Conservation (phyloP, 2,797 vertebrate species). For the Ctenopoma multispine region DNA sequence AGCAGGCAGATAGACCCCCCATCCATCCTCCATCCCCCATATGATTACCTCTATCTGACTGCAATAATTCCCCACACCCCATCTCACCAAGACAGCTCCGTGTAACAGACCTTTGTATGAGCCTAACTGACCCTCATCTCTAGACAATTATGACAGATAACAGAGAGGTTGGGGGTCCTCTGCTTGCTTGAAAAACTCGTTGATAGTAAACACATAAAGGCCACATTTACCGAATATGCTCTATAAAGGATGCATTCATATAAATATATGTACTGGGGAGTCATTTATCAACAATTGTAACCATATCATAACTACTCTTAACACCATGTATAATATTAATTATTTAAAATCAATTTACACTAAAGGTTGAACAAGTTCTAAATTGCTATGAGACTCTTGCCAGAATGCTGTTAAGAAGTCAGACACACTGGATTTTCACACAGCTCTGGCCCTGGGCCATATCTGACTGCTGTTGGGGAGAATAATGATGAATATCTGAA, state of each 20-base stretch:
- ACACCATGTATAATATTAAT: conserved; percentile 38
- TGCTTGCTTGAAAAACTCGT: conserved; percentile 36
- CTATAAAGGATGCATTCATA: conserved; percentile 29
- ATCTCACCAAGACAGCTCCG: conserved; percentile 38
- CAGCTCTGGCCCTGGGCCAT: conserved; percentile 65
- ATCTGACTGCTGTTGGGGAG: conserved; percentile 72
- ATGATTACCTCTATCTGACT: conserved; percentile 62
- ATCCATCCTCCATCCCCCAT: conserved; percentile 19
- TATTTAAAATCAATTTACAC: conserved; percentile 32
- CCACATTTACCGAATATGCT: background rate
- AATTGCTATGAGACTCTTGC: conserved; percentile 31
- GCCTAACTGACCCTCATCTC: conserved; percentile 68
- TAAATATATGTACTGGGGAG: conserved; percentile 6
- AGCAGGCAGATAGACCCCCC: conserved; percentile 69
- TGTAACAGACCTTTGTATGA: conserved; percentile 54
- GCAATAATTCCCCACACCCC: conserved; percentile 45
- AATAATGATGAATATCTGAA: conserved; percentile 74
- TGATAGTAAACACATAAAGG: conserved; percentile 39
- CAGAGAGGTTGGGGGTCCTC: conserved; percentile 51
- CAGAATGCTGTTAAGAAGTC: conserved; percentile 46
- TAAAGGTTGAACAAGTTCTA: conserved; percentile 35
- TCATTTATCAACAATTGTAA: conserved; percentile 16
- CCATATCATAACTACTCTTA: conserved; percentile 1
- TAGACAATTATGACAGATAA: conserved; percentile 69
- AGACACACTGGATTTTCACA: conserved; percentile 52